A percentile compares a stretch with the other conserved stretches of the same genome.
These are phyloP conservation scores for Laticauda laticaudata DNA, from an alignment of 2,113 vertebrate species.

Conservation along the genomic window DNA sequence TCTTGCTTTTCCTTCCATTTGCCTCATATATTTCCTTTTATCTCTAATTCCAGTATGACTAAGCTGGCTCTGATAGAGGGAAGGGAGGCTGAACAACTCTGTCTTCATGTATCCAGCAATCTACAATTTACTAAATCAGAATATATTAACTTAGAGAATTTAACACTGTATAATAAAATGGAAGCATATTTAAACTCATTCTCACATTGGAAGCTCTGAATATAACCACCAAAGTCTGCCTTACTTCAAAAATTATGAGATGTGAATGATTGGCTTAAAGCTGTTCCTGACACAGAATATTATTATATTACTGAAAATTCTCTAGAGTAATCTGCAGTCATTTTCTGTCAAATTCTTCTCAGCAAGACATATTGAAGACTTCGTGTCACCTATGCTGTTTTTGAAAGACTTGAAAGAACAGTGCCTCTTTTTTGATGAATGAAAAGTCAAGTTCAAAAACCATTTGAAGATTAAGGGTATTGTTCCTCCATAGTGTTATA, in stretches of 20 bases:
- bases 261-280: slow-evolving; percentile 26
- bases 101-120: background rate
- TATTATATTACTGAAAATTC: background rate
- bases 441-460: slow-evolving; percentile 41
- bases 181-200: background rate
- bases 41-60: background rate
- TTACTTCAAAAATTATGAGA: slow-evolving; percentile 22
- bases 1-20: background rate
- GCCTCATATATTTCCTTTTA: background rate
- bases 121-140: background rate
- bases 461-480: slow-evolving; percentile 52
- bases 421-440: slow-evolving; percentile 34
- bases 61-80: background rate
- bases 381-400: slow-evolving; percentile 26
- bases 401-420: slow-evolving; percentile 20
- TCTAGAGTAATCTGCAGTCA: slow-evolving; percentile 19
- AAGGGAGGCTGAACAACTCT: background rate
- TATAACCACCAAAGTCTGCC: background rate
- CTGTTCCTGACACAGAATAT: slow-evolving; percentile 6
- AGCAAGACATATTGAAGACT: slow-evolving; percentile 17
- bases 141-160: background rate
- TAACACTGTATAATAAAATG: background rate
- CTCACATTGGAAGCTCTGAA: slow-evolving; percentile 5
- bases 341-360: background rate
- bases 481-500: slow-evolving; percentile 36